phyloP scores from a whole-genome alignment of 2,888 invertebrate genomes.

The Dryococelus australis region DNA sequence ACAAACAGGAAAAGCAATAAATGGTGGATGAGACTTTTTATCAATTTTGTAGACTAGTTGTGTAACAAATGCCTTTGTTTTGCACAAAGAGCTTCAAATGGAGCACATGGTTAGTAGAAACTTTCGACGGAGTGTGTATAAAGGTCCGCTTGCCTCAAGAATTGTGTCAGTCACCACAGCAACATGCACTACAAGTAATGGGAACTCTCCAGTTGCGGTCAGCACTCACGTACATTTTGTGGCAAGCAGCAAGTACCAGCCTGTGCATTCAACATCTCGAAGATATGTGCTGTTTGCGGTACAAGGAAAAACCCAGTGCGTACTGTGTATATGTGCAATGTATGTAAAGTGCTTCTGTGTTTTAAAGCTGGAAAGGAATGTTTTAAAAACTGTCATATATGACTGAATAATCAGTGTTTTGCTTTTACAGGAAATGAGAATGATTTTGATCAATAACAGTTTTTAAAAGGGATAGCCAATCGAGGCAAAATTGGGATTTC shows the following conservation, averaged over 20 bases:
- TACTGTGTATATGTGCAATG: neutral
- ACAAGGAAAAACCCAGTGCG: neutral
- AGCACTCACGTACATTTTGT: neutral
- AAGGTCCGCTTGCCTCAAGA: conserved; percentile 22
- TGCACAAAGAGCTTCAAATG: neutral
- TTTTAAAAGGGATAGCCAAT: no score
- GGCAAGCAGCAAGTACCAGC: conserved; percentile 19
- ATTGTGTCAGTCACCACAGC: neutral
- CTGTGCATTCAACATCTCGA: neutral
- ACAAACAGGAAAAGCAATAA: neutral
- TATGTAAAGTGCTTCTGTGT: conserved; percentile 20
- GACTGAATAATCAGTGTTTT: no score
- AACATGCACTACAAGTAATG: neutral
- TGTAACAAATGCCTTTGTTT: neutral
- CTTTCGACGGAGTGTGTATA: neutral
- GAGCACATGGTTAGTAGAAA: neutral
- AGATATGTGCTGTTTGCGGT: conserved; percentile 12
- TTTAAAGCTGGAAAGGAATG: neutral
- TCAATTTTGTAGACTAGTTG: neutral
- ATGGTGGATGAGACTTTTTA: neutral
- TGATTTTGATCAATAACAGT: no score
- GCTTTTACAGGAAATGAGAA: neutral
- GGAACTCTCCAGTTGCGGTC: neutral
- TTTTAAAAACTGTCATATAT: no score
- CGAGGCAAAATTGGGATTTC: no score